These are phyloP conservation scores for Melikaiella ostensackeni DNA, from an alignment of 2,888 invertebrate species.

Conservation along the genomic window DNA sequence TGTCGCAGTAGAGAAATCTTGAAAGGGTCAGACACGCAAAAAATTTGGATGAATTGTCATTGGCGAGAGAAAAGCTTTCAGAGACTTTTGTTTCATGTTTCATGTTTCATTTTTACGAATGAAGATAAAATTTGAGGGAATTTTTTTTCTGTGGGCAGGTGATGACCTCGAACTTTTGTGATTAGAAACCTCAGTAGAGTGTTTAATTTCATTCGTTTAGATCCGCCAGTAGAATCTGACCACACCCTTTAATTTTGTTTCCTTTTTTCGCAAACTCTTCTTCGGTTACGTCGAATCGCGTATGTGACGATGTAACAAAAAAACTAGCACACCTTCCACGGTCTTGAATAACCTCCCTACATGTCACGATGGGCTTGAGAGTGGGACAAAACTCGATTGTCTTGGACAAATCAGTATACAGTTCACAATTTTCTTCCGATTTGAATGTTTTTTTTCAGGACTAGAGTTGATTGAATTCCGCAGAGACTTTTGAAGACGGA, in stretches of 20 bases:
- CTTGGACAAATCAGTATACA: no score
- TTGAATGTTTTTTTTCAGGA: no score
- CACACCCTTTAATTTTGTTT: background rate
- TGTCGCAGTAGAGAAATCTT: background rate
- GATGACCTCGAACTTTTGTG: background rate
- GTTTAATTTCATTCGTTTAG: background rate
- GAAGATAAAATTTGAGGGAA: background rate
- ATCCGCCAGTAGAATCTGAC: background rate
- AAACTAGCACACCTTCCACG: background rate
- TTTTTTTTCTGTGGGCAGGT: background rate
- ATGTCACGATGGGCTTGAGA: no score
- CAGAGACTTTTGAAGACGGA: no score
- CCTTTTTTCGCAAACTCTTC: background rate
- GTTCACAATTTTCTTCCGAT: no score
- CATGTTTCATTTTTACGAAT: background rate
- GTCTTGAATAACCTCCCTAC: background rate
- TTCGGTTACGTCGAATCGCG: background rate
- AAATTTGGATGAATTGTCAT: background rate
- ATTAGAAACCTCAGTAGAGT: background rate
- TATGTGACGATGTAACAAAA: background rate
- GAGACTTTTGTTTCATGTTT: background rate
- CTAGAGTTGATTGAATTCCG: no score
- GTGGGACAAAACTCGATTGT: no score
- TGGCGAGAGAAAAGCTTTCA: background rate
- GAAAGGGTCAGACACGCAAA: slow-evolving; percentile 5